Evolutionary conservation across 2,797 vertebrate species (phyloP).

Genomic region (Kryptopterus vitreolus): DNA sequence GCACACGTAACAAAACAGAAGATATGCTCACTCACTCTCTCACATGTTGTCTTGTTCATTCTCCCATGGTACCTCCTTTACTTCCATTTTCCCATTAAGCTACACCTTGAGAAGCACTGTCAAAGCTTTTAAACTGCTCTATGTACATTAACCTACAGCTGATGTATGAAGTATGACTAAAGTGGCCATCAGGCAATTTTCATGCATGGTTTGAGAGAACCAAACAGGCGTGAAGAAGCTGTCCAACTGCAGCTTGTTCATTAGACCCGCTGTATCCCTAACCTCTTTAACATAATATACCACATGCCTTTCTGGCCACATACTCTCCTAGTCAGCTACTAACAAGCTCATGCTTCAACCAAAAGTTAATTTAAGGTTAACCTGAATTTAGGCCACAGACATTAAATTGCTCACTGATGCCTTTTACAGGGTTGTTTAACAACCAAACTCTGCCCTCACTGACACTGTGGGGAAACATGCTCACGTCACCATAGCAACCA

Average conservation of each 20-base stretch:
- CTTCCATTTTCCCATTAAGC: neutral
- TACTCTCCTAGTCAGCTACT: neutral
- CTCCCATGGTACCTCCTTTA: neutral
- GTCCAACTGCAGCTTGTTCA: neutral
- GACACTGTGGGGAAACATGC: conserved; percentile 24
- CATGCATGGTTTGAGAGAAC: conserved; percentile 13
- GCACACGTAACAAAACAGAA: conserved; percentile 22
- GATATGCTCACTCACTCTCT: conserved; percentile 1
- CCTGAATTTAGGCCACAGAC: conserved; percentile 18
- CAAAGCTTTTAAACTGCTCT: conserved; percentile 22
- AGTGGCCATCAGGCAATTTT: conserved; percentile 14
- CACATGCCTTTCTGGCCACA: neutral
- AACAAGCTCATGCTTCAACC: neutral
- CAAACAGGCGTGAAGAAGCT: neutral
- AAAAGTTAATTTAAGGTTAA: conserved; percentile 27
- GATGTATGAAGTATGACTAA: conserved; percentile 35
- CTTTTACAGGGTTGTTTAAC: conserved; percentile 14
- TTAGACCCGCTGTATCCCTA: neutral
- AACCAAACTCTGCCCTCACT: conserved; percentile 22
- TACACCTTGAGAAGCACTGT: conserved; percentile 15
- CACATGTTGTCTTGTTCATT: neutral
- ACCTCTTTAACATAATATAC: neutral
- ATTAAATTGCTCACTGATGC: conserved; percentile 20
- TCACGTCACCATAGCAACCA: conserved; percentile 49
- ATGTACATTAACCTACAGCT: conserved; percentile 33